Evolutionary conservation across 1,140 invertebrate species (phyloP).

Genomic region (Trachymyrmex cornetzi): DNA sequence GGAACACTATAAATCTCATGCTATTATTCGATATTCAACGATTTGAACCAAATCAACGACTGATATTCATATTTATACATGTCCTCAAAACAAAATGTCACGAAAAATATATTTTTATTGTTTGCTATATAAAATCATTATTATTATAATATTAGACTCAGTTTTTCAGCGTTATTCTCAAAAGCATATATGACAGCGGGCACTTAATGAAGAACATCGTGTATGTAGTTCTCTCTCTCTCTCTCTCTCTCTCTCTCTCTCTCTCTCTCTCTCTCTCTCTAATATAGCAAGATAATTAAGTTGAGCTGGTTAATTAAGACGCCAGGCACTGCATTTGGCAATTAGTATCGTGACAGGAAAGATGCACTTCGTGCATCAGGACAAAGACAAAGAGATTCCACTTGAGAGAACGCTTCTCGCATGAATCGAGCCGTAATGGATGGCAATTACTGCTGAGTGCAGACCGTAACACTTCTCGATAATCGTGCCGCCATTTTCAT

Average conservation of each 20-base stretch:
- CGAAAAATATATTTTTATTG: neutral
- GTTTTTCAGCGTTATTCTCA: neutral
- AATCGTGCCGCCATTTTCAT: slow-evolving; percentile 71
- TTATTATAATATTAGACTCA: neutral
- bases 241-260: neutral
- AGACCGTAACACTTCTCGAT: slow-evolving; percentile 74
- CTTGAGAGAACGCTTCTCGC: slow-evolving; percentile 63
- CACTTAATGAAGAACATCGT: neutral
- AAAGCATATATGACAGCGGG: neutral
- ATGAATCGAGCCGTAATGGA: slow-evolving; percentile 75
- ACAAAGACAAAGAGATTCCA: slow-evolving; percentile 72
- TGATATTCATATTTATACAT: neutral
- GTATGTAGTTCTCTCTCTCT: neutral
- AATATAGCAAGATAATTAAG: slow-evolving; percentile 65
- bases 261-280: neutral
- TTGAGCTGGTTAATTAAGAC: slow-evolving; percentile 68
- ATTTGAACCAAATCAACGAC: neutral
- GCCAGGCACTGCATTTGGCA: slow-evolving; percentile 36
- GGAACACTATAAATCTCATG: neutral
- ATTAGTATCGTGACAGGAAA: slow-evolving; percentile 68
- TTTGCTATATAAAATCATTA: neutral
- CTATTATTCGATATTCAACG: neutral
- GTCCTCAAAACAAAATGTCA: neutral
- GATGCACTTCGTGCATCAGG: slow-evolving; percentile 65
- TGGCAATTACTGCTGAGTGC: slow-evolving; percentile 76